These are phyloP conservation scores for Eublepharis macularius DNA, from an alignment of 2,113 vertebrate species.

Conservation along the genomic window DNA sequence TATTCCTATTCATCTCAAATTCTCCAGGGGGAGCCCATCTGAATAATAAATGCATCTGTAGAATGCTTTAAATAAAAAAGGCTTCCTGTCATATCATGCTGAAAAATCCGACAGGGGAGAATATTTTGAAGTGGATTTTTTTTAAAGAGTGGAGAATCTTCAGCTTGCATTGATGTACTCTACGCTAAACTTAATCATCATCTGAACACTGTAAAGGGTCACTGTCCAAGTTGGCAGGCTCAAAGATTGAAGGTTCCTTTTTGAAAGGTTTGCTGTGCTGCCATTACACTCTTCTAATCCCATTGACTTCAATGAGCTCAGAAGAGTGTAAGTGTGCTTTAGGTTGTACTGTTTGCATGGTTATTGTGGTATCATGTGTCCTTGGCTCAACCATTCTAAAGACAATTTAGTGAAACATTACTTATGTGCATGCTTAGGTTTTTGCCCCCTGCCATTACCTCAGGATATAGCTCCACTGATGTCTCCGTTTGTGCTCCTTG, in stretches of 20 bases:
- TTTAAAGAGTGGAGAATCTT: not conserved
- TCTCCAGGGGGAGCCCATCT: slow-evolving; percentile 11
- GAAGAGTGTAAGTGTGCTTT: too few relatives aligned
- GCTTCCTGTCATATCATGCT: slow-evolving; percentile 6
- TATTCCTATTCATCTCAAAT: slow-evolving; percentile 35
- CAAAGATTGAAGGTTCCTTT: slow-evolving; percentile 22
- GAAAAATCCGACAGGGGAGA: slow-evolving; percentile 8
- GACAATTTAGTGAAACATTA: not conserved
- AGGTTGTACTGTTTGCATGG: too few relatives aligned
- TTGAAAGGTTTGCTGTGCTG: not conserved
- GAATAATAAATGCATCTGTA: slow-evolving; percentile 31
- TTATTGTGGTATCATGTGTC: not conserved
- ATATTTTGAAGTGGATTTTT: slow-evolving; percentile 20
- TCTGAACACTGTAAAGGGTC: not conserved
- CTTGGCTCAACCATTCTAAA: not conserved
- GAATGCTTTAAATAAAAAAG: slow-evolving; percentile 20
- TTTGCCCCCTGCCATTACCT: not conserved
- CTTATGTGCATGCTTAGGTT: not conserved
- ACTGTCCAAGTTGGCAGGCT: not conserved
- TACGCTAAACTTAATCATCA: slow-evolving; percentile 39
- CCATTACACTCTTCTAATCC: too few relatives aligned
- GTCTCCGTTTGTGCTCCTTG: too few relatives aligned
- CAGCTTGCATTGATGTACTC: slow-evolving; percentile 17
- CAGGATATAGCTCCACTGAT: not conserved
- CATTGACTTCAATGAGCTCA: too few relatives aligned